phyloP scores from a whole-genome alignment of 2,113 vertebrate genomes.

The Chinchilla lanigera region DNA sequence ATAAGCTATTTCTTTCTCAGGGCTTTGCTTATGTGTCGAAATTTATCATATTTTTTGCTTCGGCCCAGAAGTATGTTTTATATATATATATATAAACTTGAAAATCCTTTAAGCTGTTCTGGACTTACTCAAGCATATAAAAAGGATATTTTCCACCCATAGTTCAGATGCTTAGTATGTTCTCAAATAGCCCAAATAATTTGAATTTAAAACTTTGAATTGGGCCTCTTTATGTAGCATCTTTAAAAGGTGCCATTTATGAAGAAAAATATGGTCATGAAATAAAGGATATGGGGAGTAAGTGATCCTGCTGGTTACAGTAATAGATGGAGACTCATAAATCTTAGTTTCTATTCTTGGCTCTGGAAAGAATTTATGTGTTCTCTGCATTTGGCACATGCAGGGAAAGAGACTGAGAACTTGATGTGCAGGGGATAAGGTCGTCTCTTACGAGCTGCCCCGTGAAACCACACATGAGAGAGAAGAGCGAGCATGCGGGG shows the following conservation, averaged over 20 bases:
- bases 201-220: slow-evolving; percentile 77
- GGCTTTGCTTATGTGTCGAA: slow-evolving; percentile 47
- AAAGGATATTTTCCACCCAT: slow-evolving; percentile 55
- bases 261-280: slow-evolving; percentile 64
- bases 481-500: too few relatives aligned
- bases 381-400: not conserved
- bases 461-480: not conserved
- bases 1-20: slow-evolving; percentile 3
- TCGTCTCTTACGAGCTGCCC: too few relatives aligned
- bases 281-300: slow-evolving; percentile 14
- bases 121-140: slow-evolving; percentile 57
- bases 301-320: slow-evolving; percentile 46
- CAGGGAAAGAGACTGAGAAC: not conserved
- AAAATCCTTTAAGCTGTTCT: slow-evolving; percentile 73
- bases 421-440: not conserved
- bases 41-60: slow-evolving; percentile 28
- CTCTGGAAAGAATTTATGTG: slow-evolving; percentile 34
- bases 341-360: slow-evolving; percentile 60
- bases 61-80: slow-evolving; percentile 45
- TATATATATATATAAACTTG: slow-evolving; percentile 56
- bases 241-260: slow-evolving; percentile 67
- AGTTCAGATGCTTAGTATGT: slow-evolving; percentile 60
- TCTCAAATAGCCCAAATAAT: slow-evolving; percentile 63
- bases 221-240: slow-evolving; percentile 62
- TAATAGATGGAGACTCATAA: slow-evolving; percentile 48